These are phyloP conservation scores for Phrynosoma platyrhinos DNA, from an alignment of 2,113 vertebrate genomes.

Conservation along the genomic window DNA sequence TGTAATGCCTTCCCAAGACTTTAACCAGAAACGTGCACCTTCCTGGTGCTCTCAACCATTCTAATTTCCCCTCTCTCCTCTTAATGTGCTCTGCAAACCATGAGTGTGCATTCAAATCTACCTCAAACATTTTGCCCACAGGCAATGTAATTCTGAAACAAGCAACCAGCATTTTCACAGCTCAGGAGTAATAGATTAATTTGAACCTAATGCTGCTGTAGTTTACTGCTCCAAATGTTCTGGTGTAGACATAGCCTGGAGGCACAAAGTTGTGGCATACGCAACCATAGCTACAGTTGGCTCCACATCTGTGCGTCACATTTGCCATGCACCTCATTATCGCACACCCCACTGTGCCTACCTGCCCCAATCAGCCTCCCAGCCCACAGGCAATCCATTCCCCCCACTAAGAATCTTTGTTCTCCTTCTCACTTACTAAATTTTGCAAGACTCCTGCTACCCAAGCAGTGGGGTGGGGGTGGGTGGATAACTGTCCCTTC, in stretches of 20 bases:
- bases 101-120: slow-evolving; percentile 90
- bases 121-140: slow-evolving; percentile 86
- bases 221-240: slow-evolving; percentile 90
- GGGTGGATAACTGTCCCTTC: slow-evolving; percentile 79
- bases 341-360: slow-evolving; percentile 85
- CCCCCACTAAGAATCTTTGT: slow-evolving; percentile 87
- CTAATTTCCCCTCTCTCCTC: slow-evolving; percentile 89
- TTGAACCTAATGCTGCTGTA: slow-evolving; percentile 88
- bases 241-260: slow-evolving; percentile 86
- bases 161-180: slow-evolving; percentile 88
- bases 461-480: slow-evolving; percentile 76
- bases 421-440: slow-evolving; percentile 90
- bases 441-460: slow-evolving; percentile 85
- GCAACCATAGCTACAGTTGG: slow-evolving; percentile 83
- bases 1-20: slow-evolving; percentile 85
- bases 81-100: slow-evolving; percentile 87
- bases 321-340: slow-evolving; percentile 87
- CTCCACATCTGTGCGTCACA: slow-evolving; percentile 93
- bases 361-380: slow-evolving; percentile 86
- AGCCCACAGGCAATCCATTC: slow-evolving; percentile 85
- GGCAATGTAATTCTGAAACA: slow-evolving; percentile 89
- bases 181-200: slow-evolving; percentile 89
- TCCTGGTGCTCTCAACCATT: slow-evolving; percentile 81
- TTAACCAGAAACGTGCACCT: slow-evolving; percentile 87
- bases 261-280: slow-evolving; percentile 83